Evolutionary conservation across 2,888 invertebrate species (phyloP), one percentile per base, ranked within the genome.

Genomic region (Drosophila leonis): DNA sequence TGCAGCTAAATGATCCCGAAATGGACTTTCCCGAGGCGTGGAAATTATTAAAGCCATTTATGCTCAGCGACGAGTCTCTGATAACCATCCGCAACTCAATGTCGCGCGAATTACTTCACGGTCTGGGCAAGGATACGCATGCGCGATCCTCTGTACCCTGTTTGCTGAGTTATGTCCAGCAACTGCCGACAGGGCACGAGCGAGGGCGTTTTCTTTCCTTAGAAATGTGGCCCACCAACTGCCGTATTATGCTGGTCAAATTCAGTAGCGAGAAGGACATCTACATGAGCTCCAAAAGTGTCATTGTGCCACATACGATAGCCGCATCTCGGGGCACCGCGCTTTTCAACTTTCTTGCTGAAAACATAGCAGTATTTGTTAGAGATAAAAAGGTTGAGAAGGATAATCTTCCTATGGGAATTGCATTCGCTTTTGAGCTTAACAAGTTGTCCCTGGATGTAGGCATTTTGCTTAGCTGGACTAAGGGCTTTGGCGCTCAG

Each of bases 171-270:
- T 99, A 97, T 92, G 98, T 99, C 48, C 97, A 98, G 92, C 96
- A 97, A 92, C 94, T 99, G 75, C 98, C 98, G 0, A 96, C 97
- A 93, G 98, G 98, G 83, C 95, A 96, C 95, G 98, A 98, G 94
- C 94, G 95, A 57, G 98, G 99, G 56, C 97, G 98, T 94, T 98
- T 97, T 92, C 93, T 99, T 91, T 98, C 99, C 0, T 94, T 99
- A 86, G 99, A 99, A 94, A 95, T 99, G 92, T 99, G 99, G 67
- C 98, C 99, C 29, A 99, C 98, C n/a, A 99, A 99, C 93, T 99
- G 99, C 94, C 95, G 99, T 77, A 98, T 99, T 4, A 94, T 99
- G 78, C 94, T 98, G 68, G 97, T 99, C 90, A 96, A 96, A 79
- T 94, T 98, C 88, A 86, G 90, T 51, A 95, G 96, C 60, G 96